These are phyloP conservation scores for Pimpla rufipes DNA, from an alignment of 2,888 invertebrate species.

Conservation along the genomic window DNA sequence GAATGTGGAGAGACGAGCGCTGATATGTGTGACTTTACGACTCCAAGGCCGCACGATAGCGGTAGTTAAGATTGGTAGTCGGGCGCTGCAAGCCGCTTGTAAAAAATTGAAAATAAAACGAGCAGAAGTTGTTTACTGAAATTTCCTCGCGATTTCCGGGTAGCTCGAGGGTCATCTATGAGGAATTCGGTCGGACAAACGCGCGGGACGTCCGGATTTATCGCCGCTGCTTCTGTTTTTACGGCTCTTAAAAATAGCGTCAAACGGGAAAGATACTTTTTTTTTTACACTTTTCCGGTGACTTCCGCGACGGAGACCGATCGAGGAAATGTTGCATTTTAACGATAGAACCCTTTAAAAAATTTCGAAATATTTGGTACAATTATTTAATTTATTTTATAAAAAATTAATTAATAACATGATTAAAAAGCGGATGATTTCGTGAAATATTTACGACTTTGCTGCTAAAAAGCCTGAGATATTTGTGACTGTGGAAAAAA, in stretches of 20 bases:
- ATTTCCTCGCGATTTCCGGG: slow-evolving; percentile 26
- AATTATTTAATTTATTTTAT: no score
- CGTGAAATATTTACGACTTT: no score
- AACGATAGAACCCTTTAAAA: neutral
- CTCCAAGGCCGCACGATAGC: slow-evolving; percentile 61
- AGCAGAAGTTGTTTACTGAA: slow-evolving; percentile 2
- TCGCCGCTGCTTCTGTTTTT: neutral
- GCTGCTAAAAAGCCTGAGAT: no score
- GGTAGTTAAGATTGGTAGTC: slow-evolving; percentile 50
- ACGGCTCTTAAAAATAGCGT: neutral
- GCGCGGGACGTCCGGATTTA: neutral
- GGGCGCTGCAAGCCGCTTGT: slow-evolving; percentile 28
- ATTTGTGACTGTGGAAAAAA: no score
- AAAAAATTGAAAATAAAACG: slow-evolving; percentile 18
- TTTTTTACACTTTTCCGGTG: neutral
- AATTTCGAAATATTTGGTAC: neutral
- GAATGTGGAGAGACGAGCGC: slow-evolving; percentile 31
- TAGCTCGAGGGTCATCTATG: neutral
- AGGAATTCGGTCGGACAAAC: slow-evolving; percentile 9
- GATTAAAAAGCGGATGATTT: no score
- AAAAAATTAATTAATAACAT: no score
- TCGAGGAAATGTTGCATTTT: neutral
- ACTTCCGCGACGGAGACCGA: neutral
- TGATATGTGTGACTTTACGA: slow-evolving; percentile 49
- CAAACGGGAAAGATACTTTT: neutral